Evolutionary conservation across 2,113 vertebrate genomes (phyloP), one percentile per base, ranked within the genome.

Genomic region (Brachionichthys hirsutus): DNA sequence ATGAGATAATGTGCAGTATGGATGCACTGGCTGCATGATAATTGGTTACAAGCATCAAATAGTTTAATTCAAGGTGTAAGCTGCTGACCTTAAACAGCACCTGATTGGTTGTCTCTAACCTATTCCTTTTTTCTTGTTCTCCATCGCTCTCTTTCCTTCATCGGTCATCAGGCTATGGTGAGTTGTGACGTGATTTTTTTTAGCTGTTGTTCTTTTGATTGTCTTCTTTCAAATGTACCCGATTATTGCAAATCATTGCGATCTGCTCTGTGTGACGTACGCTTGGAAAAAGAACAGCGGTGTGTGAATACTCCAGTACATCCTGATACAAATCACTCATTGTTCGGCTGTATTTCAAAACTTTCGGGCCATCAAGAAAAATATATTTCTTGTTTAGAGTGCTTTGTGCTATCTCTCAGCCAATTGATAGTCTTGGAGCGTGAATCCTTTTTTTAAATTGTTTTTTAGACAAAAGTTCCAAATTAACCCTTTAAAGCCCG

Each of bases 91-190:
- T 30, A 47, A 40, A 54, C 38, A 12, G 36, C 38, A 50, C n/a
- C 13, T 16, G 64, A 62, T 52, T 74, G 44, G 65, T 67, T 50
- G 65, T 73, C 47, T 79, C 47, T 78, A 76, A 81, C 54, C 45
- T 49, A 50, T 57, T 41, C 20, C 44, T 30, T 68, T 43, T 62
- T 38, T 70, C 74, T n/a, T 63, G 47, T 1, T 57, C 64, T 17
- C 75, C 17, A 52, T 34, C 67, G 22, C 43, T 54, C 20, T n/a
- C 19, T 48, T 62, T 24, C 34, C 20, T 12, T 11, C 17, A 0
- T 12, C 14, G 18, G 5, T 35, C 77, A 41, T 54, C 77, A 88
- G 86, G 86, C 86, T 8, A 88, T 88, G 86, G 86, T 88, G 71
- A 68, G 41, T 50, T 46, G 54, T 73, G 3, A 24, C 9, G n/a